These are phyloP conservation scores for Mionectes macconnelli DNA, from an alignment of 2,113 vertebrate genomes.

Conservation along the genomic window DNA sequence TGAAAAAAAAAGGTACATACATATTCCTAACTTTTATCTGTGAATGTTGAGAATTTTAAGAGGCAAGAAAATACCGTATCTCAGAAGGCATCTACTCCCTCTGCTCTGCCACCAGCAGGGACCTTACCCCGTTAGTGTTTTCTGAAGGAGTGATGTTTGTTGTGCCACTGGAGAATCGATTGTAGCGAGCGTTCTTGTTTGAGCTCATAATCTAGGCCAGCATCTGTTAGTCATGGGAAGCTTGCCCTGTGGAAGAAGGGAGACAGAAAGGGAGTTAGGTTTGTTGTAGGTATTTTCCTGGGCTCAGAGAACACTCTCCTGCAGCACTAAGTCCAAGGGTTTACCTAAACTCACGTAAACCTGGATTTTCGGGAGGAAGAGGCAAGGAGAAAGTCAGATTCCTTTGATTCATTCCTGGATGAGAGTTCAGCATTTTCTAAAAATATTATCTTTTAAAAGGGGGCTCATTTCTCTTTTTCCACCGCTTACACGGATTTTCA, in stretches of 20 bases:
- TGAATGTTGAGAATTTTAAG: not conserved
- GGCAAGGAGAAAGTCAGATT: not conserved
- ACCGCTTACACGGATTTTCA: not conserved
- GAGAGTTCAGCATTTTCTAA: not conserved
- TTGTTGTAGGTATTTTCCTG: not conserved
- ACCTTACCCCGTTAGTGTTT: conserved; percentile 76
- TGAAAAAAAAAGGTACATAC: not conserved
- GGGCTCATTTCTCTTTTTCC: not conserved
- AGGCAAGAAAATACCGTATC: not conserved
- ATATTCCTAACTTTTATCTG: not conserved
- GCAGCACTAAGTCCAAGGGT: not conserved
- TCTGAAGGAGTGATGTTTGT: conserved; percentile 71
- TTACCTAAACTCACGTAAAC: not conserved
- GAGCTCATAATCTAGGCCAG: conserved; percentile 83
- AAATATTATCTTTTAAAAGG: not conserved
- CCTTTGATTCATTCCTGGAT: not conserved
- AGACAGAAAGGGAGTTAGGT: not conserved
- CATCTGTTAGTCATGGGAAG: conserved; percentile 56
- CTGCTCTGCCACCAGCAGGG: fast-evolving
- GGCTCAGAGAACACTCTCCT: not conserved
- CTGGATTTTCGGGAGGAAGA: not conserved
- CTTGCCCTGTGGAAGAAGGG: conserved; percentile 46
- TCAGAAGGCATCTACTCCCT: not conserved
- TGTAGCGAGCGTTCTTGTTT: conserved; percentile 76
- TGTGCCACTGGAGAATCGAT: conserved; percentile 76